These are phyloP conservation scores for Streptopelia turtur DNA, from an alignment of 2,797 vertebrate species.

Conservation along the genomic window DNA sequence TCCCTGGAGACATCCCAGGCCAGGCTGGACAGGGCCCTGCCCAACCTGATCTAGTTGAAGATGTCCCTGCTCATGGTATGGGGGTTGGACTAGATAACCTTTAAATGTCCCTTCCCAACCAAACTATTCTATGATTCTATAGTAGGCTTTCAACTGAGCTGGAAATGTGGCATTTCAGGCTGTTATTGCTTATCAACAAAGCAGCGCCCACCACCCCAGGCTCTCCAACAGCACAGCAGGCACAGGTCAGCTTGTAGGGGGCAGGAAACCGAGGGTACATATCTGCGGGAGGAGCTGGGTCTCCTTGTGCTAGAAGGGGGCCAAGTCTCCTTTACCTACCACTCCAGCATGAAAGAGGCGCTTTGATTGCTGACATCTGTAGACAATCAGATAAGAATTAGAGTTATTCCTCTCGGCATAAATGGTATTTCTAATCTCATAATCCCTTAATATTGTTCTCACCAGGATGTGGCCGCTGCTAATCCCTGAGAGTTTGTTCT, in stretches of 20 bases:
- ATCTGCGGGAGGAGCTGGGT: background rate
- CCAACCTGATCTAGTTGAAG: too few species aligned
- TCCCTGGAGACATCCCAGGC: too few species aligned
- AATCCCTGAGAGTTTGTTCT: conserved; percentile 57
- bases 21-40: too few species aligned
- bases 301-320: background rate
- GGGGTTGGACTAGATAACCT: too few species aligned
- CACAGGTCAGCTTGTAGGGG: background rate
- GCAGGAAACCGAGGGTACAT: rapidly evolving
- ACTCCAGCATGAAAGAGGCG: background rate
- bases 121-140: too few species aligned
- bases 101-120: too few species aligned
- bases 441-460: conserved; percentile 67
- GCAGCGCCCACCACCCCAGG: background rate
- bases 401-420: conserved; percentile 49
- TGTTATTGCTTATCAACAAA: background rate
- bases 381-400: conserved; percentile 66
- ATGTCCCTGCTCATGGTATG: too few species aligned
- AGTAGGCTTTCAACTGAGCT: background rate
- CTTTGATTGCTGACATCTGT: conserved; percentile 66
- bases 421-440: conserved; percentile 68
- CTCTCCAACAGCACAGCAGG: background rate
- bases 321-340: background rate
- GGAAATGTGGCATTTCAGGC: background rate
- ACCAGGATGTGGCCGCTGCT: conserved; percentile 24